Base-by-base conservation (phyloP, 2,888 invertebrate genomes). In the Clitarchus hookeri region DNA sequence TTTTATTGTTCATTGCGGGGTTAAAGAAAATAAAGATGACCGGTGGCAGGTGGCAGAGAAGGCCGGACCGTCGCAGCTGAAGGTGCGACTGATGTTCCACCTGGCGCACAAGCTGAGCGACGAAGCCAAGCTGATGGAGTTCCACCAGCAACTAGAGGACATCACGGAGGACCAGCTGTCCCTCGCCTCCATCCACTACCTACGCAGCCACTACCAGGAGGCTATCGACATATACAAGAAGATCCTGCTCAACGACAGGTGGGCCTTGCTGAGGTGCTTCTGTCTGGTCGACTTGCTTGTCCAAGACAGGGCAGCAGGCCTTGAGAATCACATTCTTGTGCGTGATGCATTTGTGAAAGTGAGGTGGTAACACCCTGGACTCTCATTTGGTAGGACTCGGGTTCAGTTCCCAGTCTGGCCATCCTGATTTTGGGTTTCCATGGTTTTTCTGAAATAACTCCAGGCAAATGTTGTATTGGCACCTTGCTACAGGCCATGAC, bases 161-260 rank as follows among this genome's bases (percentile, higher is more conserved):
- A 94, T 96, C 12, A 94, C 98, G 0, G 98, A 99, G 91, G 99
- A 99, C 93, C 98, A 99, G 91, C 93, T 99, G 78, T 97, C 98
- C 89, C 92, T 99, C 86, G 99, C 99, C 0, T 97, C 99, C 0
- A 97, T 99, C 89, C 99, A 99, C 91, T 99, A 98, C 91, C 93
- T 99, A 86, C 94, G 99, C 86, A 97, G 97, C 11, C 99, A 99
- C 91, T 99, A 99, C 91, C 98, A 99, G 91, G 99, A 99, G 91
- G 99, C 99, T 83, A 98, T 99, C 88, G 99, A 99, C 91, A 98
- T 99, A 88, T 99, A 99, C 91, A 99, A 99, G 91, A 94, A 97
- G 87, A 94, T 99, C 85, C 93, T 99, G 23, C 92, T 98, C 36
- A 97, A 98, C 89, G 97, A 98, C 92, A 96, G 98, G 98, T 97